Evolutionary conservation across 1,140 invertebrate species (phyloP), one percentile per base, ranked within the genome.

Genomic region (Leptopilina boulardi): DNA sequence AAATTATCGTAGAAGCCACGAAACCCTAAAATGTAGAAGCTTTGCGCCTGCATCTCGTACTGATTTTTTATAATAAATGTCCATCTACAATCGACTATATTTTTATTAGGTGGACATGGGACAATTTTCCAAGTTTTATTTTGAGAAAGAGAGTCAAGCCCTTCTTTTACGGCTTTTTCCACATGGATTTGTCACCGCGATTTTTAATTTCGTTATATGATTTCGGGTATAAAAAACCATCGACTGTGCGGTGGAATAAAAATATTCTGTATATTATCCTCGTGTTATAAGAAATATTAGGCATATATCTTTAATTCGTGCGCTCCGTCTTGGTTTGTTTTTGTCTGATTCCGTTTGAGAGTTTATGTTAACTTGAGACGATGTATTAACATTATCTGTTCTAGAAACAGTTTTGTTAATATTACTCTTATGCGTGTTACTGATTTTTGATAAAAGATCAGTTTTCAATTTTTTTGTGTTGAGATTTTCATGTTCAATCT

Each of bases 81-180:
- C 41, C 41, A 42, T 9, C 41, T 42, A 9, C 41, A 6, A 6
- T 11, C 41, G 2, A 42, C 41, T 6, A 42, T 42, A 42, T 70
- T 87, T 84, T 87, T 80, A 87, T 84, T n/a, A 77, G 34, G 18
- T 89, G 89, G 56, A 30, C 21, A 4, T 13, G 59, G 59, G 4
- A 70, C 59, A 26, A 70, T n/a, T 9, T 4, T 11, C 59, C 87
- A 90, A 6, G 84, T 90, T 70, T 89, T 84, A 83, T 89, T 90
- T 75, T 30, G 8, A 70, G 70, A 54, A 77, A 88, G 80, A 70
- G 86, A 89, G 73, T 87, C 82, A 23, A 90, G 54, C 80, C 89
- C 85, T 47, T 86, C 84, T 74, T 84, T 76, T 56, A 90, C 85
- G 13, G 88, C 89, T 71, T 74, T 71, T 80, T 88, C 86, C 88